Evolutionary conservation across 1,140 invertebrate genomes (phyloP).

Genomic region (Drosophila nigrodunni): DNA sequence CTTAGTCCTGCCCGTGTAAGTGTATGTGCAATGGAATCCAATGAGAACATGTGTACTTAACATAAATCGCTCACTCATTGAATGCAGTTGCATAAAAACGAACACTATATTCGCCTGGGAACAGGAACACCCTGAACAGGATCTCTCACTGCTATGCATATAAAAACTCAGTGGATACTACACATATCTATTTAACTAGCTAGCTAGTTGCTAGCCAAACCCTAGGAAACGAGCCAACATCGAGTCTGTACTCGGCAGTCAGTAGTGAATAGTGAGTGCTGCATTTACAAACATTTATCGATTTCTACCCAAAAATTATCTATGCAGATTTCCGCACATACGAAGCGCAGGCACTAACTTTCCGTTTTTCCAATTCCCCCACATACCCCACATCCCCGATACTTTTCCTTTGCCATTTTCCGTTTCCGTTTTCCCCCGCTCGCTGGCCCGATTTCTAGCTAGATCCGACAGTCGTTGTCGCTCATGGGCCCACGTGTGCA

Average conservation of each 20-base stretch:
- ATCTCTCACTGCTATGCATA: constrained; percentile 21
- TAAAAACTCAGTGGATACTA: neutral
- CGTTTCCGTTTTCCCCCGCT: neutral
- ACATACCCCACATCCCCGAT: too few relatives aligned
- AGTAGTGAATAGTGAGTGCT: constrained; percentile 5
- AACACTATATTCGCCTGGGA: constrained; percentile 36
- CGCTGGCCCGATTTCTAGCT: neutral
- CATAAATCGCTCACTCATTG: constrained; percentile 83
- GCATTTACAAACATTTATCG: constrained; percentile 51
- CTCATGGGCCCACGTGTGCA: constrained; percentile 72
- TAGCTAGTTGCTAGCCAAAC: constrained; percentile 4
- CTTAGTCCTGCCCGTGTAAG: constrained; percentile 2
- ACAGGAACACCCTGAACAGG: constrained; percentile 1
- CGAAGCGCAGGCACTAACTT: constrained; percentile 51
- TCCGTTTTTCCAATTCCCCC: constrained; percentile 17
- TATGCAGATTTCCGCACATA: constrained; percentile 57
- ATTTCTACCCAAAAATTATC: constrained; percentile 54
- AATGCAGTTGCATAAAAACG: constrained; percentile 79
- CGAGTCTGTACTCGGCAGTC: neutral
- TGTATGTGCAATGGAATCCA: constrained; percentile 70
- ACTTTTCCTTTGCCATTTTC: neutral
- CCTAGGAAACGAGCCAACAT: constrained; percentile 1
- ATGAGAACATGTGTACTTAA: constrained; percentile 83
- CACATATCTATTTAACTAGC: constrained; percentile 15
- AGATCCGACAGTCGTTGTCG: constrained; percentile 36